Conservation (phyloP, 1,140 invertebrate genomes). For the Drosophila orosa region DNA sequence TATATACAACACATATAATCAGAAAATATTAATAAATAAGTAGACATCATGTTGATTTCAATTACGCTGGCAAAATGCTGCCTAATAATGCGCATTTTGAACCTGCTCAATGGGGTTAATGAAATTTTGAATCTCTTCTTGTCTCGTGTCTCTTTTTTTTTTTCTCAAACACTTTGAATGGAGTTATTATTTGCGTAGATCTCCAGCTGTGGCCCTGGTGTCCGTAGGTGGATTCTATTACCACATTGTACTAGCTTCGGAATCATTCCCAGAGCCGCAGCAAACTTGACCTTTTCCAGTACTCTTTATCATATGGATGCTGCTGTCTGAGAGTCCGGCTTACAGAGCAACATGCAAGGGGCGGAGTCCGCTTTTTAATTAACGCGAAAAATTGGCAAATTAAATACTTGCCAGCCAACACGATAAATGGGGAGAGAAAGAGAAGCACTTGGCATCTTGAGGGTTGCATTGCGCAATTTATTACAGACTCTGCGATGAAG, state of each 20-base stretch:
- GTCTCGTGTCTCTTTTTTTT: background rate
- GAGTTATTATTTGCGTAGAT: constrained; percentile 36
- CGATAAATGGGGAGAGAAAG: constrained; percentile 16
- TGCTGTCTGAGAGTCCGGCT: constrained; percentile 9
- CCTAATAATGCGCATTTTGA: constrained; percentile 43
- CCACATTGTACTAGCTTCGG: constrained; percentile 29
- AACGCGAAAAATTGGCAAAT: constrained; percentile 53
- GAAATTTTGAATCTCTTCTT: constrained; percentile 59
- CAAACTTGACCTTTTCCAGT: constrained; percentile 68
- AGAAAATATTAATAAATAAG: constrained; percentile 58
- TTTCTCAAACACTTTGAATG: constrained; percentile 7
- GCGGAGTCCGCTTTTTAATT: constrained; percentile 47
- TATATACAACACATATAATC: constrained; percentile 44
- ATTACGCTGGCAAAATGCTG: constrained; percentile 65
- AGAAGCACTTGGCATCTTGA: constrained; percentile 19
- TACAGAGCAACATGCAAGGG: constrained; percentile 49
- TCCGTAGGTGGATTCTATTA: constrained; percentile 49
- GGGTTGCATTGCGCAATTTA: constrained; percentile 12
- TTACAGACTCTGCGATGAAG: background rate
- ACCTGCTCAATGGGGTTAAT: constrained; percentile 68
- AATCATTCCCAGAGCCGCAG: constrained; percentile 44
- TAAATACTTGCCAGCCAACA: constrained; percentile 29
- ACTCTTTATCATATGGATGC: constrained; percentile 11
- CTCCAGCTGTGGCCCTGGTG: constrained; percentile 13
- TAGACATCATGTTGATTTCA: constrained; percentile 81